phyloP scores from a whole-genome alignment of 2,113 vertebrate species.

The Cairina moschata region DNA sequence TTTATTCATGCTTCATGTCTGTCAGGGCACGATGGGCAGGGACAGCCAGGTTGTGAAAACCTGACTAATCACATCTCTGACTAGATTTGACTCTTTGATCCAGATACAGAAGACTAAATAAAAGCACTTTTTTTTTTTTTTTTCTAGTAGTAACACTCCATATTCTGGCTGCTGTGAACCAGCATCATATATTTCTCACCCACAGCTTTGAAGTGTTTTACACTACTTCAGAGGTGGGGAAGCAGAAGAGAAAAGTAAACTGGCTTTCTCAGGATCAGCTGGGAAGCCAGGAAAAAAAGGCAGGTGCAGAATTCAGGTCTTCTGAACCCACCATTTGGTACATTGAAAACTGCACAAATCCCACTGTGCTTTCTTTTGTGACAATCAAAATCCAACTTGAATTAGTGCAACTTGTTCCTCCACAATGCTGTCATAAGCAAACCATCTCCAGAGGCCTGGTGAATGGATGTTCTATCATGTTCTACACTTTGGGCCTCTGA shows the following conservation, averaged over 20 bases:
- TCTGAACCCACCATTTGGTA: not conserved
- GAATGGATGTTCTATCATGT: not conserved
- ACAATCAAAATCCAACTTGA: not conserved
- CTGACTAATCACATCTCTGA: not conserved
- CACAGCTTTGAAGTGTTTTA: not conserved
- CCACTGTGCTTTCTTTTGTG: not conserved
- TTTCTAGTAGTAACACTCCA: not conserved
- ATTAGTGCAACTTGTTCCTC: not conserved
- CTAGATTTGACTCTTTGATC: not conserved
- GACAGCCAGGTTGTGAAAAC: not conserved
- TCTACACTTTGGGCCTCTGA: not conserved
- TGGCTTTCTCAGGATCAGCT: fast-evolving
- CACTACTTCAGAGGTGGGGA: not conserved
- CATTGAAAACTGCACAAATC: not conserved
- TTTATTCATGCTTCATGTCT: not conserved
- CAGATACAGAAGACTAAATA: not conserved
- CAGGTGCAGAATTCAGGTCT: not conserved
- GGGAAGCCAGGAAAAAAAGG: not conserved
- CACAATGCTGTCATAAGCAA: not conserved
- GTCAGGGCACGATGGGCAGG: not conserved
- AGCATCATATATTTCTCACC: not conserved
- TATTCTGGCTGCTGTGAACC: not conserved
- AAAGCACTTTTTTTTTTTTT: not conserved
- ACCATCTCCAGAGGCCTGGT: not conserved
- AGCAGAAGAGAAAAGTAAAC: not conserved